phyloP scores from a whole-genome alignment of 2,888 invertebrate genomes.

The Dolichopus griseipennis region DNA sequence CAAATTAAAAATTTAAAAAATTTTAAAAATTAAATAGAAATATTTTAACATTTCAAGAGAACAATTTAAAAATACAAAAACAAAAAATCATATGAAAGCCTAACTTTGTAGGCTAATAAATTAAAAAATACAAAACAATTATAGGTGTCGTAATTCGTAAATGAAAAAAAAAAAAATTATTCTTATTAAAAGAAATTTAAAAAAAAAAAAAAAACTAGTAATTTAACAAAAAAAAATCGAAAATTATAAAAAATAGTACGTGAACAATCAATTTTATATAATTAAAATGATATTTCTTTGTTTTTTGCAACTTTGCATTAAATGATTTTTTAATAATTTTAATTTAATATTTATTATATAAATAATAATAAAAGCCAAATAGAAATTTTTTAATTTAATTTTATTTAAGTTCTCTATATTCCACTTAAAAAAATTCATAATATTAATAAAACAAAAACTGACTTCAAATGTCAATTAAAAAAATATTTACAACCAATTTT shows the following conservation, averaged over 20 bases:
- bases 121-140: not conserved
- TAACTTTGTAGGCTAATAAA: not conserved
- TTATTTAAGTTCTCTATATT: not conserved
- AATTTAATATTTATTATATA: not conserved
- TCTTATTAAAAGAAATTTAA: not conserved
- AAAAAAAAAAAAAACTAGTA: not conserved
- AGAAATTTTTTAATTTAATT: not conserved
- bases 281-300: not conserved
- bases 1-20: conserved; percentile 6
- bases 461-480: no score
- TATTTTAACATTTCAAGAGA: not conserved
- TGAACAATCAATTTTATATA: not conserved
- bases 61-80: not conserved
- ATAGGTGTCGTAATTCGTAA: not conserved
- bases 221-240: not conserved
- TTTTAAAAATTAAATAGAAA: not conserved
- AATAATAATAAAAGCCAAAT: not conserved
- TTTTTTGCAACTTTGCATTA: not conserved
- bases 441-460: not conserved
- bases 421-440: not conserved
- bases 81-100: not conserved
- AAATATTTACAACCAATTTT: no score
- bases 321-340: not conserved
- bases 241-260: not conserved
- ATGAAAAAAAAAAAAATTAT: not conserved